Percentiles rank a stretch among this genome's conserved stretches.
These are phyloP conservation scores for Drosophila ogumai DNA, from an alignment of 1,140 invertebrate species.

Conservation along the genomic window DNA sequence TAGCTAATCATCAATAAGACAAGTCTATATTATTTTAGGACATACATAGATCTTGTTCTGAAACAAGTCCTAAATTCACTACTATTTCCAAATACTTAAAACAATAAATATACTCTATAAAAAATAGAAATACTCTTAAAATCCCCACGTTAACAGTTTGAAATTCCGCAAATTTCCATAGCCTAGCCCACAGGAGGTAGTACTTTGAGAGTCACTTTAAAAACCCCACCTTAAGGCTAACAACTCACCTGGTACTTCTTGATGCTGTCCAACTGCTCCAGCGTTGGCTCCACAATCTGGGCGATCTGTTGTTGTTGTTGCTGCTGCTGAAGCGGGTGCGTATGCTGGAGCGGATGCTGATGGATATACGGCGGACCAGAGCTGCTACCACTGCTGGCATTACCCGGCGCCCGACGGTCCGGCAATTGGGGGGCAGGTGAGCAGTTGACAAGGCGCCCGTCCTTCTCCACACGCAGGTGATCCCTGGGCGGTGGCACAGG, in stretches of 20 bases:
- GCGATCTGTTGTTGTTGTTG: slow-evolving; percentile 84
- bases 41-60: too few relatives aligned
- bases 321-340: slow-evolving; percentile 73
- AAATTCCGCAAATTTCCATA: slow-evolving; percentile 4
- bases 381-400: slow-evolving; percentile 50
- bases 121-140: too few relatives aligned
- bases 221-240: not conserved
- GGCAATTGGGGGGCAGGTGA: slow-evolving; percentile 89
- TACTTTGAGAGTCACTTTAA: not conserved
- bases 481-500: slow-evolving; percentile 91
- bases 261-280: slow-evolving; percentile 95
- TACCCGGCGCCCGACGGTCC: slow-evolving; percentile 86
- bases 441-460: slow-evolving; percentile 88
- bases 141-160: slow-evolving; percentile 11
- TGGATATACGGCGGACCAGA: slow-evolving; percentile 70
- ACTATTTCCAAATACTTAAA: too few relatives aligned
- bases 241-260: slow-evolving; percentile 93
- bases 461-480: slow-evolving; percentile 88
- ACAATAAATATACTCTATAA: too few relatives aligned
- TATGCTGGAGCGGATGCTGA: slow-evolving; percentile 79
- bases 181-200: slow-evolving; percentile 30
- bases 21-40: too few relatives aligned
- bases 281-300: slow-evolving; percentile 88
- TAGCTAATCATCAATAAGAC: too few relatives aligned
- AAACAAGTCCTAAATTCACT: too few relatives aligned